These are phyloP conservation scores for Myxocyprinus asiaticus DNA, from an alignment of 2,113 vertebrate species.

Conservation along the genomic window DNA sequence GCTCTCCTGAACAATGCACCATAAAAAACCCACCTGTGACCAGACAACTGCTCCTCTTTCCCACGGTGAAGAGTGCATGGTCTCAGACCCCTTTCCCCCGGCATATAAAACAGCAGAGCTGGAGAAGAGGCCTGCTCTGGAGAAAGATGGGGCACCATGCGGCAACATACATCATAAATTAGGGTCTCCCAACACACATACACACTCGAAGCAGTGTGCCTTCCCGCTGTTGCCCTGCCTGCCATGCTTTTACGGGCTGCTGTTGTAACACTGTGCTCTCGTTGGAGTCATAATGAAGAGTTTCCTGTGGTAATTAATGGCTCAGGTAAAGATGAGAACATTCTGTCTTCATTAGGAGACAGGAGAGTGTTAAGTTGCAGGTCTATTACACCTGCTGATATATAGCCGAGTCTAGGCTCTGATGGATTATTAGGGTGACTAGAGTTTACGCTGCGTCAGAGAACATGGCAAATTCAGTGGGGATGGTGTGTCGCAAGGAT, in stretches of 20 bases:
- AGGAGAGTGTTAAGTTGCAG: slow-evolving; percentile 63
- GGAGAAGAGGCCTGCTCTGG: slow-evolving; percentile 56
- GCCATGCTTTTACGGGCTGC: slow-evolving; percentile 64
- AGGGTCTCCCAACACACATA: slow-evolving; percentile 2
- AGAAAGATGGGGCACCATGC: slow-evolving; percentile 62
- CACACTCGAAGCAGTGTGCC: too few species aligned
- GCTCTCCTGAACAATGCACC: slow-evolving; percentile 56
- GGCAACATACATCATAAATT: slow-evolving; percentile 50
- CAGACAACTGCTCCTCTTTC: slow-evolving; percentile 61
- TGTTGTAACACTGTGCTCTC: slow-evolving; percentile 58
- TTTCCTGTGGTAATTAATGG: slow-evolving; percentile 53
- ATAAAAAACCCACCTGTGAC: slow-evolving; percentile 55
- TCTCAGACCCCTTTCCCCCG: slow-evolving; percentile 47
- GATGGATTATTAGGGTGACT: slow-evolving; percentile 14
- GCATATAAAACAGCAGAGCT: slow-evolving; percentile 50
- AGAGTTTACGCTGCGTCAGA: background rate
- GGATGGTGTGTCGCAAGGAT: too few species aligned
- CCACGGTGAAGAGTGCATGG: slow-evolving; percentile 62
- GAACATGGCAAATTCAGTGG: too few species aligned
- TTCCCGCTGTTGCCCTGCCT: slow-evolving; percentile 51
- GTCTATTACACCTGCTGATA: slow-evolving; percentile 62
- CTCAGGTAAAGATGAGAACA: slow-evolving; percentile 61
- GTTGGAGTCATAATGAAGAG: slow-evolving; percentile 65
- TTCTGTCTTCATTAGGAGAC: slow-evolving; percentile 61
- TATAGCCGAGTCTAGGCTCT: slow-evolving; percentile 45